Evolutionary conservation across 2,797 vertebrate species (phyloP), one percentile per base, ranked within the genome.

Genomic region (Scarus forsteni): DNA sequence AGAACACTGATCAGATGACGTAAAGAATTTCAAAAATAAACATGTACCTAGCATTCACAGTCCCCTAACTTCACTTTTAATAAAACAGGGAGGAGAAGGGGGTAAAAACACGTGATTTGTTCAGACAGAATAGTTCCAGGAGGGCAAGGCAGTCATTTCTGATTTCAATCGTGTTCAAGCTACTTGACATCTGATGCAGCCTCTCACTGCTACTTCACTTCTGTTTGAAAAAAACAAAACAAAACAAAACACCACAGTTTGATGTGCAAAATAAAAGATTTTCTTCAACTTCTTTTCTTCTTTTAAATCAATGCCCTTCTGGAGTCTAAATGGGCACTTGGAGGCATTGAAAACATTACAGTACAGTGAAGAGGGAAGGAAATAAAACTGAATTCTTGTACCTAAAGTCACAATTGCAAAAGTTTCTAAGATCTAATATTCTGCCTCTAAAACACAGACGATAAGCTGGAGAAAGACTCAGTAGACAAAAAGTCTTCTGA

Each of bases 1-100:
- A 93, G 91, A 92, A 96, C 96, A 96, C 92, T 94, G 94, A 95
- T 95, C 94, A 94, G 94, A 94, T 84, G 88, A 89, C 83, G 94
- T 69, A 63, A 79, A 77, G 92, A 91, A 89, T 86, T 92, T 89
- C 91, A 93, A 90, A 87, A 95, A 94, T 83, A 79, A 94, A 92
- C 86, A 92, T 93, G 93, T 95, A 95, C 94, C 92, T 79, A 93
- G 79, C 91, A 86, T 90, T 94, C 85, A 89, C 88, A 85, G 83
- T 85, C 75, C 83, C 77, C 85, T 49, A 70, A 75, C 64, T 66
- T 56, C 45, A 57, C 18, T 80, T 53, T 74, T 53, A n/a, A 80
- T 62, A 88, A 84, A 84, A 74, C 7, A 8, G 50, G 55, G 15
- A 27, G 40, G 12, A 52, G 16, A 56, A 43, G 53, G 57, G 44